Percentiles rank a stretch among this genome's conserved stretches.
Evolutionary conservation across 2,113 vertebrate species (phyloP).

Genomic region (Mobula hypostoma): DNA sequence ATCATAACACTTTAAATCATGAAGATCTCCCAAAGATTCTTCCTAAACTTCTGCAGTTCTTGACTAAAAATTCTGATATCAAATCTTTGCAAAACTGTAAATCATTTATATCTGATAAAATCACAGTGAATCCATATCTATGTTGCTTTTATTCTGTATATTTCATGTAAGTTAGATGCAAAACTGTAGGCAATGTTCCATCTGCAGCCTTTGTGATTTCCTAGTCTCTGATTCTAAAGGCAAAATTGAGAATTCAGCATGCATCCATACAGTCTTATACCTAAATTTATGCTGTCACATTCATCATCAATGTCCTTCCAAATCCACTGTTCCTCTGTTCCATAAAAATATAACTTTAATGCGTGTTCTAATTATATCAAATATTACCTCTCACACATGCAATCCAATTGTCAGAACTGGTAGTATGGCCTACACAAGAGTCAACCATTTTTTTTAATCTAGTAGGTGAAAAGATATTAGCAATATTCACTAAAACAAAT

Average conservation of each 20-base stretch:
- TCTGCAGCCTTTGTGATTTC: neutral
- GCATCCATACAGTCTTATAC: neutral
- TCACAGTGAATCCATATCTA: neutral
- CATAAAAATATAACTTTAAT: neutral
- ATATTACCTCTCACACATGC: neutral
- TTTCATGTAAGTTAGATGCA: neutral
- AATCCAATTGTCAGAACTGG: neutral
- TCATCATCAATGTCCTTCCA: neutral
- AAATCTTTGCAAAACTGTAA: neutral
- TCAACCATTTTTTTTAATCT: neutral
- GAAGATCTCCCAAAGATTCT: neutral
- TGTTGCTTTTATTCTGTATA: neutral
- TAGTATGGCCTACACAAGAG: neutral
- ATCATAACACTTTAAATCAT: too few species aligned
- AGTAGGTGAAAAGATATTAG: neutral
- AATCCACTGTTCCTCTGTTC: neutral
- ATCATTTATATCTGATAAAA: neutral
- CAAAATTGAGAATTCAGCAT: neutral
- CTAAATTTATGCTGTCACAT: neutral
- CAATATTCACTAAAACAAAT: neutral
- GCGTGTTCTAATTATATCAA: neutral
- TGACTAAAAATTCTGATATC: neutral
- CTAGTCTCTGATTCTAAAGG: neutral
- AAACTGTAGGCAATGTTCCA: neutral
- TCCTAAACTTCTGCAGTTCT: neutral